Evolutionary conservation across 2,113 vertebrate genomes (phyloP).

Genomic region (Mus pahari): DNA sequence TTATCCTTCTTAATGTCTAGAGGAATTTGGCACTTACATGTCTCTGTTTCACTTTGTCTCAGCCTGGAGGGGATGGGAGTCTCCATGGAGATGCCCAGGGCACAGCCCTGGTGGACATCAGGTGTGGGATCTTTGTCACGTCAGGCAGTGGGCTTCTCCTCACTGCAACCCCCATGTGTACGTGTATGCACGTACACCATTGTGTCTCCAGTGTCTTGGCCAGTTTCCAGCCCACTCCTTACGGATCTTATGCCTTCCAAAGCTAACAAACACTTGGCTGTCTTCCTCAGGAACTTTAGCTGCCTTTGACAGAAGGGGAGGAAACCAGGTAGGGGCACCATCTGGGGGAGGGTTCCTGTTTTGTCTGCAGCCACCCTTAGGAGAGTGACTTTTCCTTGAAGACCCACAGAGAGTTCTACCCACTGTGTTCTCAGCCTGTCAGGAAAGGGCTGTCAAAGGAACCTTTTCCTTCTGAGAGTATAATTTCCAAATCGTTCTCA

Average conservation of each 20-base stretch:
- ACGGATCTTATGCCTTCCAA: conserved; percentile 35
- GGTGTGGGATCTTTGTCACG: background rate
- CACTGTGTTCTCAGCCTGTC: background rate
- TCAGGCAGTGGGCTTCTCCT: background rate
- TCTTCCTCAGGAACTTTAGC: conserved; percentile 35
- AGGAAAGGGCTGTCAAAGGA: background rate
- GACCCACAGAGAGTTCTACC: background rate
- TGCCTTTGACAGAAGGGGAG: background rate
- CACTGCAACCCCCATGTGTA: background rate
- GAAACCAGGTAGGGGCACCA: background rate
- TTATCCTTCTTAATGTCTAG: background rate
- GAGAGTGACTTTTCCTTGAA: background rate
- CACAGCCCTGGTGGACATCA: background rate
- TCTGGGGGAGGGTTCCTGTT: background rate
- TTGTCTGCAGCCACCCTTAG: background rate
- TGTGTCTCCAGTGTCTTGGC: conserved; percentile 60
- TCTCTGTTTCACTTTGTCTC: background rate
- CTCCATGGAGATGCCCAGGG: background rate
- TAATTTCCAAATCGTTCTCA: background rate
- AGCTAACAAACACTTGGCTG: conserved; percentile 61
- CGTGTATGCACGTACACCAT: background rate
- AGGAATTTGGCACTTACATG: background rate
- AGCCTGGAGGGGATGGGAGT: background rate
- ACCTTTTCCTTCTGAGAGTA: background rate
- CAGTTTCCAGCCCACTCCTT: background rate